These are phyloP conservation scores for Lepilemur septentrionalis DNA, from an alignment of 2,797 vertebrate genomes.

Conservation along the genomic window DNA sequence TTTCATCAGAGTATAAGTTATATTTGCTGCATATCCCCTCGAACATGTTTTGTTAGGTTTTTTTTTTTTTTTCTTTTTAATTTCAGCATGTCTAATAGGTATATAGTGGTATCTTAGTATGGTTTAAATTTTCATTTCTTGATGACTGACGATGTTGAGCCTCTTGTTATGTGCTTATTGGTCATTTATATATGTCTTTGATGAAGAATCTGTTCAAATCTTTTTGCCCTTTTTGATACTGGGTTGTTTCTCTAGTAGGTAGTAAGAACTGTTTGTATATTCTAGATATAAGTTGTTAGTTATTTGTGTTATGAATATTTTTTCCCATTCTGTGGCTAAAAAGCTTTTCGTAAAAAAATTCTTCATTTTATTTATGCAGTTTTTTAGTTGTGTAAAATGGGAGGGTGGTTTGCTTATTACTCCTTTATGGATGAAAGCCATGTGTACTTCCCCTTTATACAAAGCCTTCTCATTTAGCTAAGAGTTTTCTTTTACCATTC, in stretches of 20 bases:
- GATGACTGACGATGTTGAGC: neutral
- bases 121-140: conserved; percentile 5
- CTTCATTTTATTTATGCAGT: neutral
- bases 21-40: neutral
- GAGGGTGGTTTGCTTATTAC: neutral
- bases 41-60: neutral
- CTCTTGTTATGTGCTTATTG: neutral
- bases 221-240: neutral
- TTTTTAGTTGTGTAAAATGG: neutral
- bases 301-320: neutral
- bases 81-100: neutral
- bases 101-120: neutral
- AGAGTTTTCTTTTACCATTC: neutral
- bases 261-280: neutral
- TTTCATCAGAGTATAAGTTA: neutral
- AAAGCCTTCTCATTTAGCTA: neutral
- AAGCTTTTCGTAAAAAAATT: neutral
- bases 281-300: neutral
- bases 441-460: neutral
- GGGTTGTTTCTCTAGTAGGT: neutral
- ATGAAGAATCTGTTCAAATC: neutral
- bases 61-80: neutral
- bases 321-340: neutral
- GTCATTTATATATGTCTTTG: neutral
- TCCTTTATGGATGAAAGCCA: neutral